Conservation (phyloP, 1,140 invertebrate species). For the Leptonema lineaticorne region DNA sequence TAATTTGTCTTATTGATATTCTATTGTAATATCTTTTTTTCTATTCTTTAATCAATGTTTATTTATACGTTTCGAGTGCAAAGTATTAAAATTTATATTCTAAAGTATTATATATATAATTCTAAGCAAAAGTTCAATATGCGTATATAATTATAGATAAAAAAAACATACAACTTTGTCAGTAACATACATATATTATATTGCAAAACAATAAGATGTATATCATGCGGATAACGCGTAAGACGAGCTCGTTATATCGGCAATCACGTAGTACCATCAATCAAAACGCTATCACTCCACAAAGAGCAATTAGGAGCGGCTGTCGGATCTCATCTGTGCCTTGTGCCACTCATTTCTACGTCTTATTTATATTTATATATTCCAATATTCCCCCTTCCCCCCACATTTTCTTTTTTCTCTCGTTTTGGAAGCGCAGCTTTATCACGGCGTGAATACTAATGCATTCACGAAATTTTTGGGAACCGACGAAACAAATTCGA, state of each 20-base stretch:
- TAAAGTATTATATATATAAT: neutral
- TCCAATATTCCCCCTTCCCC: too few species aligned
- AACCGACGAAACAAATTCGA: too few species aligned
- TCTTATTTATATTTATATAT: too few species aligned
- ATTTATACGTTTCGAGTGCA: too few species aligned
- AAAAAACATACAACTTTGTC: neutral
- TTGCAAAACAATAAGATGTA: neutral
- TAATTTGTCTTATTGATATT: too few species aligned
- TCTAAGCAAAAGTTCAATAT: neutral
- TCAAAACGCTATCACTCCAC: slow-evolving; percentile 19
- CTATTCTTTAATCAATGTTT: too few species aligned
- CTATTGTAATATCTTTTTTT: too few species aligned
- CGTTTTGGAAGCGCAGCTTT: neutral
- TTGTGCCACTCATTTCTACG: neutral
- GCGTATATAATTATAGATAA: too few species aligned
- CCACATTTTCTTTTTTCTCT: neutral
- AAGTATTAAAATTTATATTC: too few species aligned
- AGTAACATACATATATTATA: neutral
- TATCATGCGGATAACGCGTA: neutral
- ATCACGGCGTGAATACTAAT: neutral
- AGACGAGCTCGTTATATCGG: slow-evolving; percentile 9
- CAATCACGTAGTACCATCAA: slow-evolving; percentile 12
- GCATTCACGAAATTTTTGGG: neutral
- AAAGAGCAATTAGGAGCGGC: slow-evolving; percentile 2
- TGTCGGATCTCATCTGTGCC: slow-evolving; percentile 8